Percentiles rank a stretch among this genome's conserved stretches.
phyloP scores from a whole-genome alignment of 1,140 invertebrate species.

The Phymastichus coffea region DNA sequence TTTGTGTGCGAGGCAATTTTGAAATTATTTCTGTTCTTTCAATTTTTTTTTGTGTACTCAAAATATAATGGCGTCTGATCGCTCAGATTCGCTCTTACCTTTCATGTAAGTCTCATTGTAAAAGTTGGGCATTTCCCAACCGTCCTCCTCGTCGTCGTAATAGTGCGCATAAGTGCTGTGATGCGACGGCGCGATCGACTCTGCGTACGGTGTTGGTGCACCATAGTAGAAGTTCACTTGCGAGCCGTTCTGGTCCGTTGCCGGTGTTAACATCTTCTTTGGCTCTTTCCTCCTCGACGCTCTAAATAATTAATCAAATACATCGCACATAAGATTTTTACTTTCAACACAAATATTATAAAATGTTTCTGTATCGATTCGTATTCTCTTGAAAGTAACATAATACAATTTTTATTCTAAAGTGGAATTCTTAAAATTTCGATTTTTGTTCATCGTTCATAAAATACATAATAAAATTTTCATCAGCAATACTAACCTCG shows the following conservation, averaged over 20 bases:
- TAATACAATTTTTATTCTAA: too few species aligned
- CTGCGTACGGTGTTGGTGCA: constrained; percentile 87
- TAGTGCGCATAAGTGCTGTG: constrained; percentile 95
- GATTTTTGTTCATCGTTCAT: too few species aligned
- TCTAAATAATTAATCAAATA: constrained; percentile 49
- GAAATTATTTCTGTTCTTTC: not conserved
- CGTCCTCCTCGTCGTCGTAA: constrained; percentile 91
- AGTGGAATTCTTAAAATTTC: too few species aligned
- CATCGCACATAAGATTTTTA: not conserved
- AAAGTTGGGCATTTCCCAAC: constrained; percentile 97
- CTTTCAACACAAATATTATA: not conserved
- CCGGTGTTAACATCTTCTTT: constrained; percentile 82
- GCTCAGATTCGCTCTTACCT: constrained; percentile 52
- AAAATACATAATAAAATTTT: constrained; percentile 6
- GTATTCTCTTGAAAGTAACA: too few species aligned
- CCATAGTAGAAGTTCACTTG: constrained; percentile 97
- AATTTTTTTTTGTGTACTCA: constrained; percentile 21
- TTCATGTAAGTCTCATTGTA: constrained; percentile 98
- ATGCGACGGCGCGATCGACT: constrained; percentile 91
- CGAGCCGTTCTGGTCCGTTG: constrained; percentile 84
- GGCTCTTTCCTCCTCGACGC: constrained; percentile 80
- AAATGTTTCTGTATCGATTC: too few species aligned
- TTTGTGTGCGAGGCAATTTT: constrained; percentile 23
- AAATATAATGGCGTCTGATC: constrained; percentile 32
- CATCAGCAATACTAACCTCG: too few species aligned